Conservation (phyloP, 2,888 invertebrate genomes). For the Eristalis tenax region DNA sequence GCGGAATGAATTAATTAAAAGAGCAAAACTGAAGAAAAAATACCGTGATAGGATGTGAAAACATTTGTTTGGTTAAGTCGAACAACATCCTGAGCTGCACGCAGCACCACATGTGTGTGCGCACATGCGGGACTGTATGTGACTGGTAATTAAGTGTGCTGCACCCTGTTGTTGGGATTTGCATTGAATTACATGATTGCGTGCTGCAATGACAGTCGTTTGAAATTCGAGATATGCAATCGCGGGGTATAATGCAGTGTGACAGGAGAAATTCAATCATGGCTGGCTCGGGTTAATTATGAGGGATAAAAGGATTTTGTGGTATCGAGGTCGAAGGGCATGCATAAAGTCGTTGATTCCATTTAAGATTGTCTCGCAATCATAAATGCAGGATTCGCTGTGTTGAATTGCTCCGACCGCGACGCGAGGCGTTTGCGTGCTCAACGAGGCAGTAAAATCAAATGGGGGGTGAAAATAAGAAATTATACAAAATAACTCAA, state of each 20-base stretch:
- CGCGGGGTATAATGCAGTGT: conserved; percentile 33
- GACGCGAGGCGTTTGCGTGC: neutral
- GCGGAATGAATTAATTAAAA: neutral
- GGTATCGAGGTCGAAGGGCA: conserved; percentile 1
- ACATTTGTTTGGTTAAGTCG: conserved; percentile 51
- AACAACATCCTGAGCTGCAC: conserved; percentile 12
- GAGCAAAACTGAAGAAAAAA: neutral
- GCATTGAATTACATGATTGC: conserved; percentile 33
- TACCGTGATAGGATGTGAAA: neutral
- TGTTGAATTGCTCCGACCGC: neutral
- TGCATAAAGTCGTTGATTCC: neutral
- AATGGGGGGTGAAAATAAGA: neutral
- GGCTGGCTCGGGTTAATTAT: neutral
- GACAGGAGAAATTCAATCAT: conserved; percentile 27
- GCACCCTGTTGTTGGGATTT: conserved; percentile 26
- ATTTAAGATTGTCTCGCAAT: neutral
- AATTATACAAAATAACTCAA: neutral
- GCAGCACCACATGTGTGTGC: neutral
- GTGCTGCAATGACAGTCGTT: conserved; percentile 32
- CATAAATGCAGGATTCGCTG: neutral
- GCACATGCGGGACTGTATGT: neutral
- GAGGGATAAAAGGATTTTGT: neutral
- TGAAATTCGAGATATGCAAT: conserved; percentile 19
- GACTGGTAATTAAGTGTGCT: conserved; percentile 28
- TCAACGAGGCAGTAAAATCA: neutral